Percentiles rank a stretch among this genome's conserved stretches.
Conservation (phyloP, 2,797 vertebrate genomes). For the Sitta carolinensis region DNA sequence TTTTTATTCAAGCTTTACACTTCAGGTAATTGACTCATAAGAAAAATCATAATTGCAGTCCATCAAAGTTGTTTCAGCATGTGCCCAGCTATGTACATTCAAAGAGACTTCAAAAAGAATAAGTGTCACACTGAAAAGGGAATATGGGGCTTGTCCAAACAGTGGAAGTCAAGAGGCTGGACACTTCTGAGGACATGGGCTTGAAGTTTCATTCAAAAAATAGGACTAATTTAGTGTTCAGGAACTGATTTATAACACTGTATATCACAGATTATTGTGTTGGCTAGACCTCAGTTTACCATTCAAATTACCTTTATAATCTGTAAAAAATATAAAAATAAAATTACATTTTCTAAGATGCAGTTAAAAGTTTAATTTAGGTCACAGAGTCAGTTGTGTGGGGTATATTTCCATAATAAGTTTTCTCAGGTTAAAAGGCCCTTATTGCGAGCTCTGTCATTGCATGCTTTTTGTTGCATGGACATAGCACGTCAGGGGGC, state of each 20-base stretch:
- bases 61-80: background rate
- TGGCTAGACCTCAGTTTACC: background rate
- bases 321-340: background rate
- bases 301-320: background rate
- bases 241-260: background rate
- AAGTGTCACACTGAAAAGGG: background rate
- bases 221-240: background rate
- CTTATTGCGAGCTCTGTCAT: background rate
- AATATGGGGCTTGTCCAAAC: background rate
- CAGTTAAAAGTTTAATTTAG: background rate
- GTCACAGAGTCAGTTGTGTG: background rate
- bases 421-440: background rate
- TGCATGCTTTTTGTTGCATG: background rate
- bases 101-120: background rate
- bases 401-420: background rate
- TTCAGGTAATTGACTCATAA: background rate
- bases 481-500: background rate
- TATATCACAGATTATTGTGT: background rate
- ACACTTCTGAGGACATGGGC: background rate
- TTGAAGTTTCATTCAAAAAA: background rate
- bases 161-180: background rate
- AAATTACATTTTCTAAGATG: background rate
- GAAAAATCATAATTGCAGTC: background rate
- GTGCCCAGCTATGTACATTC: background rate
- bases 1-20: conserved; percentile 2